Conservation (phyloP, 2,113 vertebrate genomes). For the Ancistrus triradiatus region DNA sequence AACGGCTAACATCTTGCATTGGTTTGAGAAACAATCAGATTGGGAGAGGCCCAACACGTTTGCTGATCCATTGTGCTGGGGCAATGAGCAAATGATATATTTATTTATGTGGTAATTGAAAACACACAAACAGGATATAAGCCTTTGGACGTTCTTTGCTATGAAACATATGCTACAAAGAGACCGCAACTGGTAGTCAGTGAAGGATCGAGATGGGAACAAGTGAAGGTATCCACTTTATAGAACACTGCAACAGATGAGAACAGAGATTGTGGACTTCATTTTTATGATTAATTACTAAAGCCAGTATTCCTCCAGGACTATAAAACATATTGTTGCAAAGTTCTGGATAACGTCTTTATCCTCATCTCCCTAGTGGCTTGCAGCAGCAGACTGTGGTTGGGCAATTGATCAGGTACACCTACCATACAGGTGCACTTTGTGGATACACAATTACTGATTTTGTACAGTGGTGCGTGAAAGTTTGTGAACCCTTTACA, state of each 20-base stretch:
- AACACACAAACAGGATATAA: slow-evolving; percentile 51
- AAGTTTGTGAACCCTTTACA: too few relatives aligned
- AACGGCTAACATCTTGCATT: slow-evolving; percentile 27
- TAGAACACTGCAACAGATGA: background rate
- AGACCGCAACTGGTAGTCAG: slow-evolving; percentile 42
- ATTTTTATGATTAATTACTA: too few relatives aligned
- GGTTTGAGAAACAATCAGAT: slow-evolving; percentile 43
- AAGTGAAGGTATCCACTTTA: slow-evolving; percentile 14
- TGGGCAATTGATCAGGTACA: too few relatives aligned
- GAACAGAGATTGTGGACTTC: too few relatives aligned
- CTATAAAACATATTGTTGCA: too few relatives aligned
- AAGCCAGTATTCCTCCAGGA: too few relatives aligned
- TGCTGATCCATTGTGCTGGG: slow-evolving; percentile 25
- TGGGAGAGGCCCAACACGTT: slow-evolving; percentile 35
- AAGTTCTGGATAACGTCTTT: too few relatives aligned
- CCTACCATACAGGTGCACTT: too few relatives aligned
- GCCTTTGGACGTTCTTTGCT: slow-evolving; percentile 40
- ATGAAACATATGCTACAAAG: slow-evolving; percentile 44
- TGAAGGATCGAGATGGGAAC: slow-evolving; percentile 38
- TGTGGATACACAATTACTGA: too few relatives aligned
- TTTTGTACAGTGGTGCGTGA: too few relatives aligned
- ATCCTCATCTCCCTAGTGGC: too few relatives aligned
- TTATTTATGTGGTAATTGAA: slow-evolving; percentile 49
- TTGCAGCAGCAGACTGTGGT: too few relatives aligned
- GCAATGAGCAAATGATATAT: slow-evolving; percentile 44